Evolutionary conservation across 1,140 invertebrate genomes (phyloP).

Genomic region (Ceratina australensis): DNA sequence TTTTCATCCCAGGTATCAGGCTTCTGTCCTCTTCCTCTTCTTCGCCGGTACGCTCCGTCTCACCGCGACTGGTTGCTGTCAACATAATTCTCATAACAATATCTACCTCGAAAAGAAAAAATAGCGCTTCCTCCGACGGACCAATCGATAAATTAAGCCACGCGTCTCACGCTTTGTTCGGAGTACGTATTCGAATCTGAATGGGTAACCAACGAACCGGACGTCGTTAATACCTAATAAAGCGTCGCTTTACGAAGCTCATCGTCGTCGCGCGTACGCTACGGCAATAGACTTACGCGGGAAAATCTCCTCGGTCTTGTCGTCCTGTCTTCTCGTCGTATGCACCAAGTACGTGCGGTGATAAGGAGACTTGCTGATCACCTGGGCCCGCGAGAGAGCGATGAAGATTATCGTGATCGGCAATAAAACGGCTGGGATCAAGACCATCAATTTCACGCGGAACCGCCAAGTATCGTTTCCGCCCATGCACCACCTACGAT

Average conservation of each 20-base stretch:
- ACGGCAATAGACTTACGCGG: constrained; percentile 48
- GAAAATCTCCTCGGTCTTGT: constrained; percentile 34
- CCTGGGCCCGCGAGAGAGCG: constrained; percentile 69
- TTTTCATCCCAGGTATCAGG: constrained; percentile 65
- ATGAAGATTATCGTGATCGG: constrained; percentile 73
- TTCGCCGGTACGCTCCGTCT: constrained; percentile 47
- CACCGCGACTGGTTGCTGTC: constrained; percentile 49
- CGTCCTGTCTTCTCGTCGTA: constrained; percentile 31
- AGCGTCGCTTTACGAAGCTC: constrained; percentile 1
- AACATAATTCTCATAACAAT: constrained; percentile 34
- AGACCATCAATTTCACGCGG: constrained; percentile 71
- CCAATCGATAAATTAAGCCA: constrained; percentile 10
- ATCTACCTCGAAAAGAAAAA: neutral
- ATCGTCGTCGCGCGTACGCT: neutral
- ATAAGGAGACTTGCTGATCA: constrained; percentile 35
- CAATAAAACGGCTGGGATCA: constrained; percentile 72
- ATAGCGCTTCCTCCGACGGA: neutral
- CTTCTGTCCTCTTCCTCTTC: constrained; percentile 58
- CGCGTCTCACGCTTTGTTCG: constrained; percentile 1
- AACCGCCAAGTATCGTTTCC: constrained; percentile 71
- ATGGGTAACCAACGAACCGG: constrained; percentile 23
- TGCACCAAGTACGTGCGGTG: constrained; percentile 43
- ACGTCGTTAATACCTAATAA: constrained; percentile 33
- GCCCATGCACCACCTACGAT: constrained; percentile 72
- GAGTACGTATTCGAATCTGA: neutral